These are phyloP conservation scores for Orestias chungarensis DNA, from an alignment of 2,797 vertebrate species.

Conservation along the genomic window DNA sequence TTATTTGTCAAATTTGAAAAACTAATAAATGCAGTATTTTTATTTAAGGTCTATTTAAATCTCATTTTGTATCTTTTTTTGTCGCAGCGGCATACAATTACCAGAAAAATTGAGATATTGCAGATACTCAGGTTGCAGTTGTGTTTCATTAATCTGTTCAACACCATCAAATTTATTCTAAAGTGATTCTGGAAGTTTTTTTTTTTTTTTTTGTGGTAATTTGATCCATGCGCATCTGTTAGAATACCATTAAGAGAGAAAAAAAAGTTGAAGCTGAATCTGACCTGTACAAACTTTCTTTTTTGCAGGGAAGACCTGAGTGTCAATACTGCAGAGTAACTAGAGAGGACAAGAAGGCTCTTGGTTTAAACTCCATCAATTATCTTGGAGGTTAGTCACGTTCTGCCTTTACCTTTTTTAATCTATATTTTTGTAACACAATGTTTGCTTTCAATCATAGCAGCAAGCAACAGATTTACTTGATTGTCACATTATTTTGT, in stretches of 20 bases:
- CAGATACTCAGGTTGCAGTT: neutral
- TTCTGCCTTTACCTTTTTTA: neutral
- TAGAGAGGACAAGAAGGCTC: constrained; percentile 52
- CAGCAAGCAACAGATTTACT: neutral
- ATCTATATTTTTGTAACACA: neutral
- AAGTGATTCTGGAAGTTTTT: neutral
- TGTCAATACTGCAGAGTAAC: constrained; percentile 82
- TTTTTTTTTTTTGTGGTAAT: neutral
- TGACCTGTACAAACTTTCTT: neutral
- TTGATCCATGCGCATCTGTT: neutral
- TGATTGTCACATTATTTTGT: neutral
- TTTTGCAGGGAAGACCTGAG: constrained; percentile 61
- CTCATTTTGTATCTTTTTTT: too few species aligned
- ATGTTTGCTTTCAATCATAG: neutral
- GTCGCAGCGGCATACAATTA: neutral
- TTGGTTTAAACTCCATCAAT: constrained; percentile 47
- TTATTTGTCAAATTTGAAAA: too few species aligned
- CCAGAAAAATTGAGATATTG: neutral
- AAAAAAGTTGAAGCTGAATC: neutral
- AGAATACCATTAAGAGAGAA: neutral
- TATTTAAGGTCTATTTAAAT: too few species aligned
- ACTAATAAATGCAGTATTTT: too few species aligned
- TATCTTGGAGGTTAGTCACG: constrained; percentile 74
- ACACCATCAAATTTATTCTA: neutral
- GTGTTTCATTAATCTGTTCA: neutral